phyloP scores from a whole-genome alignment of 2,797 vertebrate genomes.

The Protonibea diacanthus region DNA sequence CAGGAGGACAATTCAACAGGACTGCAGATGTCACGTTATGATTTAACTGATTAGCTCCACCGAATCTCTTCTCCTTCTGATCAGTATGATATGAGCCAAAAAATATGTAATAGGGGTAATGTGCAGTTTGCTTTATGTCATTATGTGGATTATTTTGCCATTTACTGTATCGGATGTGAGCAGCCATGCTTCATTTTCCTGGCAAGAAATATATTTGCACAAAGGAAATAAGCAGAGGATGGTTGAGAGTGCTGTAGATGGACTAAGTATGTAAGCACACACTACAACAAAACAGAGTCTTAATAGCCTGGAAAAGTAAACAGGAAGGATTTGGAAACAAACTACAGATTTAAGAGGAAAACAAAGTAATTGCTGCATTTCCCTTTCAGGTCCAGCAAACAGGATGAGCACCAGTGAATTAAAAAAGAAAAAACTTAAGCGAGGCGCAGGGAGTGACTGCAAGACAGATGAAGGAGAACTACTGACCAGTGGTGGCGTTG shows the following conservation, averaged over 20 bases:
- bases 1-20: slow-evolving; percentile 13
- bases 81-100: neutral
- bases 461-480: neutral
- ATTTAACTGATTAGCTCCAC: neutral
- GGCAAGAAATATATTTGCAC: slow-evolving; percentile 21
- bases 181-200: neutral
- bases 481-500: slow-evolving; percentile 96
- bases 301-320: slow-evolving; percentile 34
- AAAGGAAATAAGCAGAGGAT: slow-evolving; percentile 16
- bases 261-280: slow-evolving; percentile 14
- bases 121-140: too few species aligned
- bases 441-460: neutral
- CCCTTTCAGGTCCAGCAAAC: slow-evolving; percentile 20
- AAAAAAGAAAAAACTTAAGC: neutral
- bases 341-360: slow-evolving; percentile 25
- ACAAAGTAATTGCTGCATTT: slow-evolving; percentile 21
- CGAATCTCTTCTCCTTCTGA: neutral
- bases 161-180: neutral
- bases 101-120: neutral
- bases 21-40: neutral
- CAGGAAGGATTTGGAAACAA: slow-evolving; percentile 28
- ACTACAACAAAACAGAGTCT: slow-evolving; percentile 12
- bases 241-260: slow-evolving; percentile 12
- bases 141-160: neutral
- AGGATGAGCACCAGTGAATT: slow-evolving; percentile 10